Conservation (phyloP, 2,888 invertebrate genomes). For the Caenorhabditis parvicauda region DNA sequence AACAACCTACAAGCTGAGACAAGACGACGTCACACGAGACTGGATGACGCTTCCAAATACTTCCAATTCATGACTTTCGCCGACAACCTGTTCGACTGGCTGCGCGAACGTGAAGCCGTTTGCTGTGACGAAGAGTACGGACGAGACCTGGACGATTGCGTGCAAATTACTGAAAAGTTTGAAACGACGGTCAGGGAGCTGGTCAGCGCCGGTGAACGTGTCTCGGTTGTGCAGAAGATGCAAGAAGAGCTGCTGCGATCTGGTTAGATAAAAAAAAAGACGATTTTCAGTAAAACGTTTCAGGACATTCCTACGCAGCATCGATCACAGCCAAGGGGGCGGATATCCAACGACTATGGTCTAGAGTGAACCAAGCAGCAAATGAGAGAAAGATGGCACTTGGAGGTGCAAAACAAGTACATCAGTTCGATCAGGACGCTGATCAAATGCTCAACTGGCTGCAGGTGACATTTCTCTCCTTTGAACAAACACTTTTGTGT, state of each 20-base stretch:
- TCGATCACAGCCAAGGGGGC: conserved; percentile 78
- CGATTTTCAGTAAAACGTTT: too few species aligned
- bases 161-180: conserved; percentile 64
- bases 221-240: conserved; percentile 68
- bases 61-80: conserved; percentile 82
- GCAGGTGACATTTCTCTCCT: too few species aligned
- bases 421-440: conserved; percentile 90
- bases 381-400: conserved; percentile 71
- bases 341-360: conserved; percentile 82
- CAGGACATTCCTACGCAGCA: conserved; percentile 80
- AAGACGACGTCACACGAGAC: conserved; percentile 42
- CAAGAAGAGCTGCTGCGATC: conserved; percentile 64
- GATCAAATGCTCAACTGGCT: conserved; percentile 95
- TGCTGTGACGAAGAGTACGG: conserved; percentile 96
- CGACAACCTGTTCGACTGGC: conserved; percentile 88
- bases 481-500: too few species aligned
- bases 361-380: conserved; percentile 79
- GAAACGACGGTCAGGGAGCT: conserved; percentile 72
- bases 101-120: conserved; percentile 71
- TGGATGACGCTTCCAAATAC: conserved; percentile 52
- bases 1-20: conserved; percentile 46
- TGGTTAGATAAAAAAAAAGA: too few species aligned
- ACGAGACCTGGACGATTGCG: conserved; percentile 92
- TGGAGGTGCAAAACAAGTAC: conserved; percentile 75
- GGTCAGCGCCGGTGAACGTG: conserved; percentile 80